These are phyloP conservation scores for Aplochiton taeniatus DNA, from an alignment of 2,797 vertebrate genomes.

Conservation along the genomic window DNA sequence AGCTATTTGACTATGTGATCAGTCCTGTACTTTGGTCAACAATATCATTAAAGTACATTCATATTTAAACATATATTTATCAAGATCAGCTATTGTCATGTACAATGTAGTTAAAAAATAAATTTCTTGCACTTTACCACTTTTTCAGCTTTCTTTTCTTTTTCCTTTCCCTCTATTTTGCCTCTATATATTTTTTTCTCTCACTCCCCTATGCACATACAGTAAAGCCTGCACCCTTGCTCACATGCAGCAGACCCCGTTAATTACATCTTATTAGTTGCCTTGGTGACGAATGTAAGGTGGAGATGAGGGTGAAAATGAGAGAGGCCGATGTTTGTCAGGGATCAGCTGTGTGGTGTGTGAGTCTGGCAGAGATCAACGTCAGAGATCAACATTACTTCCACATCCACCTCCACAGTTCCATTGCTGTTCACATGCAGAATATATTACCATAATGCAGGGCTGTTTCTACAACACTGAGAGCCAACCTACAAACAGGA, in stretches of 20 bases:
- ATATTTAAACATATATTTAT: too few relatives aligned
- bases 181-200: too few relatives aligned
- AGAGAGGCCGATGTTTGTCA: constrained; percentile 42
- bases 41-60: too few relatives aligned
- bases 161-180: too few relatives aligned
- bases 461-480: neutral
- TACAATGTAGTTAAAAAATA: too few relatives aligned
- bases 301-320: constrained; percentile 47
- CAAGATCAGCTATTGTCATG: too few relatives aligned
- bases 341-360: constrained; percentile 34
- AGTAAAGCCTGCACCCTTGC: constrained; percentile 8
- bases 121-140: too few relatives aligned
- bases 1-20: too few relatives aligned
- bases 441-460: neutral
- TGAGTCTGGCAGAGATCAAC: neutral
- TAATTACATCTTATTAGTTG: constrained; percentile 54
- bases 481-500: too few relatives aligned
- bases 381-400: neutral
- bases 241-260: constrained; percentile 42
- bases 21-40: too few relatives aligned
- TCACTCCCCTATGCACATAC: neutral
- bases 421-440: neutral
- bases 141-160: too few relatives aligned
- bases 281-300: constrained; percentile 49
- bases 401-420: neutral